Conservation (phyloP, 1,140 invertebrate genomes). For the Doryteuthis pealeii region DNA sequence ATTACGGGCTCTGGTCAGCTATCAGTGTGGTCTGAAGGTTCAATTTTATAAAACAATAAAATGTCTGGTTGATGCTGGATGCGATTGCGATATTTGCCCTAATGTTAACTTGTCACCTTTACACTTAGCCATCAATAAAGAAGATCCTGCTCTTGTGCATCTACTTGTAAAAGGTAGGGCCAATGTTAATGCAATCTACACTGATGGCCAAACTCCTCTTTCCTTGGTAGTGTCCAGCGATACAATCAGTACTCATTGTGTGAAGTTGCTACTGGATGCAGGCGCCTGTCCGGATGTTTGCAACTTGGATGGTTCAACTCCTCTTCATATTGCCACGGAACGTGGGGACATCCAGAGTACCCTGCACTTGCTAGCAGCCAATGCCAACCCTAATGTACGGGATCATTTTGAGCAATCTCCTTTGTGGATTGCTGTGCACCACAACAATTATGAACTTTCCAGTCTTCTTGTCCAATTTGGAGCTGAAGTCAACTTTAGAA, state of each 20-base stretch:
- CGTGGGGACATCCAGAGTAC: slow-evolving; percentile 39
- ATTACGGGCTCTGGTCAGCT: slow-evolving; percentile 35
- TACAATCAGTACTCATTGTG: slow-evolving; percentile 29
- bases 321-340: slow-evolving; percentile 38
- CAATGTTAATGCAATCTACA: slow-evolving; percentile 34
- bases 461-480: slow-evolving; percentile 27
- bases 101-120: slow-evolving; percentile 30
- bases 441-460: slow-evolving; percentile 32
- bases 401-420: slow-evolving; percentile 33
- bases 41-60: slow-evolving; percentile 33
- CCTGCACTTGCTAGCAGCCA: slow-evolving; percentile 30
- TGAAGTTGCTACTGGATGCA: slow-evolving; percentile 35
- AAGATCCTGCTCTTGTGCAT: slow-evolving; percentile 23
- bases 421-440: slow-evolving; percentile 31
- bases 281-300: slow-evolving; percentile 33
- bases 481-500: slow-evolving; percentile 26
- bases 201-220: slow-evolving; percentile 29
- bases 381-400: slow-evolving; percentile 32
- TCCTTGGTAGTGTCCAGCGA: slow-evolving; percentile 30
- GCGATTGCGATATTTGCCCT: slow-evolving; percentile 39
- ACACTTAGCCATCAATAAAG: slow-evolving; percentile 35
- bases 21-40: slow-evolving; percentile 28
- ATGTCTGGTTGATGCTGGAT: slow-evolving; percentile 27
- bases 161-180: slow-evolving; percentile 34
- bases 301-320: slow-evolving; percentile 26